Evolutionary conservation across 1,140 invertebrate species (phyloP), one percentile per base, ranked within the genome.

Genomic region (Palaemon carinicauda): DNA sequence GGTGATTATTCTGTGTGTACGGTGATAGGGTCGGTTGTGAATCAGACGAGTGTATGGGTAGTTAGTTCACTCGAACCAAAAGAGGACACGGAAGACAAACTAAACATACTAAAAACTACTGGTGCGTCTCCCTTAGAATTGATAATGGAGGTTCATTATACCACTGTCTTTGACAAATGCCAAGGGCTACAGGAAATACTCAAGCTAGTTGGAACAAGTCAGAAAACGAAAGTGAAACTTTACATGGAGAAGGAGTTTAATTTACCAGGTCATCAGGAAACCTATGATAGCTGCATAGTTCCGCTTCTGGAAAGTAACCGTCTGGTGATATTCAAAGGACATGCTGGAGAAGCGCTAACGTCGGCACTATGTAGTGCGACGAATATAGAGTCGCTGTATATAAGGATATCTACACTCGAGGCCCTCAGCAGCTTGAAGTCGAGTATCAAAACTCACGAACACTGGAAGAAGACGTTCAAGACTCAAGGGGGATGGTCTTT

Each of bases 41-140:
- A 51, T 24, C 56, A 78, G 27, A 19, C 24, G 24, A 27, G 41
- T 19, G 15, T 74, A 3, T 86, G 77, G 83, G 51, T 80, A 14
- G 53, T 86, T n/a, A 80, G 73, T 33, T 80, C 75, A 10, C 41
- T 60, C 51, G 83, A 86, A 17, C 29, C 65, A 21, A 50, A 17
- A 21, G 83, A 86, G 51, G 33, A 56, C 29, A 86, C 60, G 0
- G 83, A 86, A 50, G 77, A 77, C 33, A 86, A 86, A 73, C 17
- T 65, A 0, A 86, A 73, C 15, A 19, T 86, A 21, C n/a, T 86
- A n/a, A 71, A 54, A 24, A 1, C 69, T 41, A 86, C 83, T 19
- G 60, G 69, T 56, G 51, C 75, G 17, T 60, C 83, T 24, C 83
- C 83, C 52, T 19, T 19, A 12, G 51, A 80, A 21, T 19, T 86